Percentiles rank a stretch among this genome's conserved stretches.
Conservation (phyloP, 1,140 invertebrate species). For the Plectrocnemia conspersa region DNA sequence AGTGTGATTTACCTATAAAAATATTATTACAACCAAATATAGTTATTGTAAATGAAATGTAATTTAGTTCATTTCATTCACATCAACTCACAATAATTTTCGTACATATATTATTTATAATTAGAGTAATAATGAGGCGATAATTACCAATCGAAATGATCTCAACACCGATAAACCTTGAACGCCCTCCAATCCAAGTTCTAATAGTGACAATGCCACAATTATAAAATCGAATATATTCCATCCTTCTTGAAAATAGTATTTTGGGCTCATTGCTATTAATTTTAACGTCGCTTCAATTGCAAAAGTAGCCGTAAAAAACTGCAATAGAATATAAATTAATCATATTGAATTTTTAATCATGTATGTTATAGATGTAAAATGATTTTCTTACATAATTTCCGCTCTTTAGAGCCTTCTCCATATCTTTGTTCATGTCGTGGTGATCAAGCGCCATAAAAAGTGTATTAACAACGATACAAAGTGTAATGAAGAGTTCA, state of each 20-base stretch:
- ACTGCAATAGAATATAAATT: conserved; percentile 55
- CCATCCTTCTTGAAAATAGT: conserved; percentile 98
- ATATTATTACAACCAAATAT: too few relatives aligned
- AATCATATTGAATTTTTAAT: conserved; percentile 23
- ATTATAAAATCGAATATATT: conserved; percentile 99
- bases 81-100: too few relatives aligned
- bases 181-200: conserved; percentile 87
- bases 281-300: conserved; percentile 95
- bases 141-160: conserved; percentile 93
- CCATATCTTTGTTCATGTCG: conserved; percentile 85
- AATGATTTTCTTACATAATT: conserved; percentile 79
- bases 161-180: conserved; percentile 93
- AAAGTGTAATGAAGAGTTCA: conserved; percentile 95
- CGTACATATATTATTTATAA: too few relatives aligned
- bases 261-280: conserved; percentile 93
- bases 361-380: background rate
- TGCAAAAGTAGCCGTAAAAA: conserved; percentile 96
- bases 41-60: too few relatives aligned
- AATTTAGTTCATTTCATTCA: too few relatives aligned
- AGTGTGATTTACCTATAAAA: too few relatives aligned
- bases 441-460: conserved; percentile 98
- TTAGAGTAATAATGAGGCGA: conserved; percentile 6
- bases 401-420: conserved; percentile 78
- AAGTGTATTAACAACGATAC: conserved; percentile 95
- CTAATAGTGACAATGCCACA: conserved; percentile 89